These are phyloP conservation scores for Melinopterus prodromus DNA, from an alignment of 2,888 invertebrate genomes.

Conservation along the genomic window DNA sequence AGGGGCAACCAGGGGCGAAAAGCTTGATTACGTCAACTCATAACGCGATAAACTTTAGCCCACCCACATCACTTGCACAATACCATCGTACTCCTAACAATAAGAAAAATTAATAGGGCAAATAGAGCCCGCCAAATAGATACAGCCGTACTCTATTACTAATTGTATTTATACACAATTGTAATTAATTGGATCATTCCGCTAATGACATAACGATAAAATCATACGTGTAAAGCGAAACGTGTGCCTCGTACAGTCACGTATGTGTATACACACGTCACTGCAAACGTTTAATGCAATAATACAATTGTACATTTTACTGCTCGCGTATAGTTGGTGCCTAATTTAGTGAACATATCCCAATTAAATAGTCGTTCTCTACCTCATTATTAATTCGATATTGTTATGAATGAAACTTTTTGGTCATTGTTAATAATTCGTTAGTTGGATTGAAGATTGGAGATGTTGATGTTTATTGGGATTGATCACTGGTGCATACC, in stretches of 20 bases:
- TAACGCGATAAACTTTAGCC: slow-evolving; percentile 16
- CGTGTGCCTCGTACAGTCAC: neutral
- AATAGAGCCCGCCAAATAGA: neutral
- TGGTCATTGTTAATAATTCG: too few species aligned
- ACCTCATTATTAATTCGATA: neutral
- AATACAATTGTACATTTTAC: neutral
- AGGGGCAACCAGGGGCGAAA: neutral
- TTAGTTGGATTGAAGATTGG: too few species aligned
- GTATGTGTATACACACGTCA: neutral
- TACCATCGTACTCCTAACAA: slow-evolving; percentile 10
- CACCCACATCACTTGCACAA: slow-evolving; percentile 16
- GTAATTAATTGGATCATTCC: slow-evolving; percentile 4
- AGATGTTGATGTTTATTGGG: too few species aligned
- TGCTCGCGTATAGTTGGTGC: neutral
- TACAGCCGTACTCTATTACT: neutral
- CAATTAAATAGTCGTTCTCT: neutral
- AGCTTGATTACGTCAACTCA: slow-evolving; percentile 24
- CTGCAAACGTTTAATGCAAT: neutral
- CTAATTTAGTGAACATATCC: neutral
- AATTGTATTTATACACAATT: neutral
- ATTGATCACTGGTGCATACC: too few species aligned
- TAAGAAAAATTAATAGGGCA: slow-evolving; percentile 20
- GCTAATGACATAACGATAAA: neutral
- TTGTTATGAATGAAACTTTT: neutral
- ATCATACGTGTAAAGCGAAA: neutral